Base-by-base conservation (phyloP, 2,888 invertebrate species). In the Troglohyphantes excavatus region DNA sequence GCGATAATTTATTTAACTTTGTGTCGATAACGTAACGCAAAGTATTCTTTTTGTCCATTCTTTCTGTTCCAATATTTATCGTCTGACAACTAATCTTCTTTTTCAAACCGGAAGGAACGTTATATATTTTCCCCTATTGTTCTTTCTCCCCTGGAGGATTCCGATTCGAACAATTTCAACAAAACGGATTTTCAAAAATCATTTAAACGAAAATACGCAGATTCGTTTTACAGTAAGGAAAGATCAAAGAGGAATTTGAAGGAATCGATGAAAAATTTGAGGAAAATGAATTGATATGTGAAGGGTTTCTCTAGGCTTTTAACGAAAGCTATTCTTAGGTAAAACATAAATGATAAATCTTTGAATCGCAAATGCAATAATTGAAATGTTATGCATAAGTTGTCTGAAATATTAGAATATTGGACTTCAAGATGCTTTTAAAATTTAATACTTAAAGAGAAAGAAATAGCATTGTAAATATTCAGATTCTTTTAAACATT, bases 261-360 rank as follows among this genome's bases (percentile, higher is more conserved):
- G 23, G 21, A 63, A 78, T 78, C 65, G 78, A 78, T 63, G 23
- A 63, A 65, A 65, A 39, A 78, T 78, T 78, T 53, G 39, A 63
- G 63, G 63, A 63, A 65, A 78, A 63, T 33, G 23, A 78, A 78
- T 78, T 17, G 27, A 53, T 75, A 46, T 53, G 39, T 39, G 13
- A 39, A 39, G 13, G 39, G 9, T 11, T 17, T 13, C n/a, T 53
- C 17, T n/a, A 53, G 53, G 53, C n/a, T 53, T 53, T 53, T 53
- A 53, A 17, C 53, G 2, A 6, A 53, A 53, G 53, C 5, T 5
- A 17, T 53, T n/a, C 13, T 39, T 53, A 1, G 0, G 53, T 9
- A n/a, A 53, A 53, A 33, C 33, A 53, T 53, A 53, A 53, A 53
- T 17, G 2, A 17, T 6, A 53, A 53, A 17, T 53, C 39, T 39